Conservation (phyloP, 2,888 invertebrate genomes). For the Drosophila kokeensis region DNA sequence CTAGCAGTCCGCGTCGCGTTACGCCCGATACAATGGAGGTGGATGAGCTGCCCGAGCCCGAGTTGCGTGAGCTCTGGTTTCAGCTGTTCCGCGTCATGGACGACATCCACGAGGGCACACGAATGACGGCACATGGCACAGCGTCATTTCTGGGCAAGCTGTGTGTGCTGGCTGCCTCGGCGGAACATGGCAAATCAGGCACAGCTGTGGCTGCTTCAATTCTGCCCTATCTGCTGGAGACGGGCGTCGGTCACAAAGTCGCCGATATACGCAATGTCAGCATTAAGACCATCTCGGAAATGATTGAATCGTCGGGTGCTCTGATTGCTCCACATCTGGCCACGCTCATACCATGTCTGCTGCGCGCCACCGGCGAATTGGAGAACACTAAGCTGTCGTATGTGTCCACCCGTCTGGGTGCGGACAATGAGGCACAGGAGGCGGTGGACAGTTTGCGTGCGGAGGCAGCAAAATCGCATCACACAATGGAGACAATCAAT, state of each 20-base stretch:
- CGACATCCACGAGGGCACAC: constrained; percentile 95
- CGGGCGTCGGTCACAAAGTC: constrained; percentile 92
- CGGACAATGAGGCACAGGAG: constrained; percentile 90
- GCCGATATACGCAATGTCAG: constrained; percentile 92
- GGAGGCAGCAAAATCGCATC: constrained; percentile 92
- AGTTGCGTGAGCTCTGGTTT: constrained; percentile 87
- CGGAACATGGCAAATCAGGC: constrained; percentile 90
- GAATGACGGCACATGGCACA: constrained; percentile 90
- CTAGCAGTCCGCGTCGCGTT: constrained; percentile 19
- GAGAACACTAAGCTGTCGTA: constrained; percentile 93
- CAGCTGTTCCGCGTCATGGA: constrained; percentile 96
- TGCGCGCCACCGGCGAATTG: constrained; percentile 94
- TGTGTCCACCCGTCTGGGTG: constrained; percentile 90
- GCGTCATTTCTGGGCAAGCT: constrained; percentile 91
- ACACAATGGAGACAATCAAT: constrained; percentile 94
- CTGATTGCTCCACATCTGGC: constrained; percentile 93
- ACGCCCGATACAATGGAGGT: constrained; percentile 59
- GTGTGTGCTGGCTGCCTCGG: constrained; percentile 89
- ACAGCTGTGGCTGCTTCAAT: constrained; percentile 90
- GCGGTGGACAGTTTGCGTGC: constrained; percentile 92
- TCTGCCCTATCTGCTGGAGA: constrained; percentile 92
- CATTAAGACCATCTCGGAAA: constrained; percentile 93
- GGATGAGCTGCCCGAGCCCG: constrained; percentile 84
- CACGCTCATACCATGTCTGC: constrained; percentile 92
- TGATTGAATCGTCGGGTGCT: constrained; percentile 92